Evolutionary conservation across 2,113 vertebrate species (phyloP).

Genomic region (Oxyruncus cristatus): DNA sequence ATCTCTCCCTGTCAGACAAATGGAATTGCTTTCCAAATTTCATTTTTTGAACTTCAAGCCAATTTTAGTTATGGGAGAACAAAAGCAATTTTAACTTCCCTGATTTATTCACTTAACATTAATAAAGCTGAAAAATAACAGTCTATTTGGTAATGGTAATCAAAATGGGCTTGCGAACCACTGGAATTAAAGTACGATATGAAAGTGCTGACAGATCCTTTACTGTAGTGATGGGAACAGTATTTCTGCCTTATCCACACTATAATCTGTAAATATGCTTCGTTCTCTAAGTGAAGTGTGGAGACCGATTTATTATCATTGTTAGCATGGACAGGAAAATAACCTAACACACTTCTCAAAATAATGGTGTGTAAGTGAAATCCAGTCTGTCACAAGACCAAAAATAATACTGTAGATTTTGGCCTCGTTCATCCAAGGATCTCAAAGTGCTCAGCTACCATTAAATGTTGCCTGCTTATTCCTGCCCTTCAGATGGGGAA

Average conservation of each 20-base stretch:
- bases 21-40: not conserved
- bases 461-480: not conserved
- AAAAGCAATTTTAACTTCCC: not conserved
- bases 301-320: not conserved
- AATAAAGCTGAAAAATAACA: slow-evolving; percentile 46
- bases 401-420: not conserved
- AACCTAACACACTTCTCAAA: not conserved
- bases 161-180: slow-evolving; percentile 7
- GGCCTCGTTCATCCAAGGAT: not conserved
- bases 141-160: not conserved
- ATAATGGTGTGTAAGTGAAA: not conserved
- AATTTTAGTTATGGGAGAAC: slow-evolving; percentile 20
- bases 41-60: not conserved
- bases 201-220: slow-evolving; percentile 33
- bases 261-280: not conserved
- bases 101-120: slow-evolving; percentile 31
- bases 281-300: not conserved
- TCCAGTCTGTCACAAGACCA: not conserved
- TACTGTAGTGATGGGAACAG: not conserved
- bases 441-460: not conserved
- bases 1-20: not conserved
- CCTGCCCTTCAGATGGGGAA: not conserved
- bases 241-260: not conserved
- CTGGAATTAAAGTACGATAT: slow-evolving; percentile 10
- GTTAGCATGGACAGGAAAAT: not conserved